These are phyloP conservation scores for Coluber constrictor DNA, from an alignment of 2,797 vertebrate genomes.

Conservation along the genomic window DNA sequence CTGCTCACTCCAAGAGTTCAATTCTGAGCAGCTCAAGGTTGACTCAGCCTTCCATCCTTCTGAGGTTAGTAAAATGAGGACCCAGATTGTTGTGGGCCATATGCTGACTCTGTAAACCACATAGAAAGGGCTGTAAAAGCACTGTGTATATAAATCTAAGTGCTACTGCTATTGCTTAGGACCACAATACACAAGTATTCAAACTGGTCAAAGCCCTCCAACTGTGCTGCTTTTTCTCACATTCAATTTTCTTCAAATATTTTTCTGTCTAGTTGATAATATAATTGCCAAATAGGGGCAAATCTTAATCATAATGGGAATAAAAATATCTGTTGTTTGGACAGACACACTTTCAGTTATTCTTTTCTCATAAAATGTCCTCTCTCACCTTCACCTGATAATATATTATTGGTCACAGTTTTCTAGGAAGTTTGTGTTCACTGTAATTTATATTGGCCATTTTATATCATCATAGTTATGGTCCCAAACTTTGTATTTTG, in stretches of 20 bases:
- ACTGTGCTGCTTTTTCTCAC: background rate
- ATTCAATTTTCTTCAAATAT: background rate
- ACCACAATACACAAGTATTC: background rate
- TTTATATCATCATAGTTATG: background rate
- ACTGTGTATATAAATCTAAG: too few relatives aligned
- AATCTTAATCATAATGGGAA: background rate
- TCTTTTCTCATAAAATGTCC: background rate
- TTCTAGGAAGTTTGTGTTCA: background rate
- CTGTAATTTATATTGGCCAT: background rate
- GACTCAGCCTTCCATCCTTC: background rate
- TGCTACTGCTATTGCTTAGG: background rate
- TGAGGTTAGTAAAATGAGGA: background rate
- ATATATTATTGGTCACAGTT: background rate
- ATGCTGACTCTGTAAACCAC: background rate
- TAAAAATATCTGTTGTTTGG: background rate
- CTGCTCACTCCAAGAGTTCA: background rate
- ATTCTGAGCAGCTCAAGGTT: background rate
- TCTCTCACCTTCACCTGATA: background rate
- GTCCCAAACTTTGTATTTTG: background rate
- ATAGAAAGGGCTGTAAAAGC: too few relatives aligned
- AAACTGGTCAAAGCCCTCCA: background rate
- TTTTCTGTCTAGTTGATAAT: background rate
- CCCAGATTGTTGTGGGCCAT: background rate
- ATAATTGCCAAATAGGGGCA: background rate
- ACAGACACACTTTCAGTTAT: background rate